Evolutionary conservation across 2,797 vertebrate genomes (phyloP), one percentile per base, ranked within the genome.

Genomic region (Sebastes cheni): DNA sequence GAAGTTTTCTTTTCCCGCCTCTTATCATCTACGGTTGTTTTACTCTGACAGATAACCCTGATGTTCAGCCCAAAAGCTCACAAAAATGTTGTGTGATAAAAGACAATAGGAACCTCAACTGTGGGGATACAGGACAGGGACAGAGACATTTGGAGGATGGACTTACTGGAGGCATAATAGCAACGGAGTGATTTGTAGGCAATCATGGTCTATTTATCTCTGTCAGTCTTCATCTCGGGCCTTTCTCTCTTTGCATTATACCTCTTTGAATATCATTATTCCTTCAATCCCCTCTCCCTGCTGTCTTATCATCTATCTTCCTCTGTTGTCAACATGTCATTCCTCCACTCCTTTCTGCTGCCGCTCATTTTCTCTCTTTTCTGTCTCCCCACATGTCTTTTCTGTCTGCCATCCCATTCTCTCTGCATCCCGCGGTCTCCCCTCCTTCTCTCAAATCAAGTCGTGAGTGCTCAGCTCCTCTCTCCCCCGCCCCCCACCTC

Each of bases 311-410:
- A 87, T 91, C 83, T 14, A 65, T 86, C 88, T 86, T 84, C 72
- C 86, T 82, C 75, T 39, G 54, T 75, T 90, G 85, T 89, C 88
- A 89, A 79, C 83, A 74, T 81, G 84, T 85, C 85, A 86, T 85
- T 75, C 79, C 81, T 77, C 64, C 66, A 52, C 79, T 87, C 72
- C 42, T 10, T 80, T 77, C 83, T 89, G 72, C 72, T 34, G 77
- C 82, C 20, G 50, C 86, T 82, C 80, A 60, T 79, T 72, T 69
- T 89, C 74, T 81, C 65, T 67, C 67, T 29, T 68, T 39, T 55
- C 66, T 60, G 27, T 72, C 83, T 80, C 67, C 55, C 68, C 12
- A 4, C 27, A 42, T 42, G 32, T 65, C 73, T 67, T 27, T 23
- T 72, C 73, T 42, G 62, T 73, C 70, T 4, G 39, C 64, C 29